Conservation (phyloP, 2,113 vertebrate species). For the Heterocephalus glaber region DNA sequence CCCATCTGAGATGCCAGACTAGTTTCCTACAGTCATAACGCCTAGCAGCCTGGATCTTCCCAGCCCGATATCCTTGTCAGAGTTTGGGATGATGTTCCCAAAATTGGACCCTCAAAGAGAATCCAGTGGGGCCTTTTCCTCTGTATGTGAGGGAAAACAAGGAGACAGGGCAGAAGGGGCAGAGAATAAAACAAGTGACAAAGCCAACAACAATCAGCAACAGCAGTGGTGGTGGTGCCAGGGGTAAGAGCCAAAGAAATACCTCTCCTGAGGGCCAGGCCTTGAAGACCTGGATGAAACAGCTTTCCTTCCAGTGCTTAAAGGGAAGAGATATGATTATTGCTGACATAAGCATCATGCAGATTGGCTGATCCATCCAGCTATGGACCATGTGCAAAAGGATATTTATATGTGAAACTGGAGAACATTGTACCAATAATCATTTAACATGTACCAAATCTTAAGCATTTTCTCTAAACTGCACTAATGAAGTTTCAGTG, state of each 20-base stretch:
- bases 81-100: slow-evolving; percentile 93
- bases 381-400: slow-evolving; percentile 79
- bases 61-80: slow-evolving; percentile 92
- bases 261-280: slow-evolving; percentile 81
- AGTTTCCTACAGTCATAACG: slow-evolving; percentile 83
- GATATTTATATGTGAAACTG: slow-evolving; percentile 83
- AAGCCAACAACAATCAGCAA: slow-evolving; percentile 84
- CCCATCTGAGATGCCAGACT: slow-evolving; percentile 87
- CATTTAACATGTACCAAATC: slow-evolving; percentile 84
- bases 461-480: slow-evolving; percentile 80
- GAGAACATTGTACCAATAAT: slow-evolving; percentile 86
- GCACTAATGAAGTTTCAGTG: slow-evolving; percentile 79
- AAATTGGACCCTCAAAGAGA: slow-evolving; percentile 94
- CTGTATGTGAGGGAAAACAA: slow-evolving; percentile 95
- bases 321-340: slow-evolving; percentile 85
- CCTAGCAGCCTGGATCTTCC: slow-evolving; percentile 94
- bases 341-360: slow-evolving; percentile 83
- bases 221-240: slow-evolving; percentile 59
- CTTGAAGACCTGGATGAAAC: slow-evolving; percentile 90
- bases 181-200: slow-evolving; percentile 90
- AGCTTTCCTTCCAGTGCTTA: slow-evolving; percentile 90
- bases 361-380: slow-evolving; percentile 83
- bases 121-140: slow-evolving; percentile 98
- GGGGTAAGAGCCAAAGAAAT: slow-evolving; percentile 48
- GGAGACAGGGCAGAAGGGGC: slow-evolving; percentile 96